Base-by-base conservation (phyloP, 1,140 invertebrate species). In the Melipona quadrifasciata region DNA sequence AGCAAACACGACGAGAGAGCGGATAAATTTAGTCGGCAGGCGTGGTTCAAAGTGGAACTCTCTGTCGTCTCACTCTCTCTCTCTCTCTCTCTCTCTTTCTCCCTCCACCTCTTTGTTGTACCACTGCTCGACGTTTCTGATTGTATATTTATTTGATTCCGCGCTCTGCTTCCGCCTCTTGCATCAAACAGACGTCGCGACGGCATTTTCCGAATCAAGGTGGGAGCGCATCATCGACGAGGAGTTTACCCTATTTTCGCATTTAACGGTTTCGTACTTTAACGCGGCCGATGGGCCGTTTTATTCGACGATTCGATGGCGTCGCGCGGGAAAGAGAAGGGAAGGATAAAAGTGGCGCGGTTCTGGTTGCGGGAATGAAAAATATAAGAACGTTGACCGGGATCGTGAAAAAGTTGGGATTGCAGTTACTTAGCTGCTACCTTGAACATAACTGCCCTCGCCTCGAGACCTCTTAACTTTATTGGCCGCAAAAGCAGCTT, bases 61-160 rank as follows among this genome's bases (percentile, higher is more conserved):
- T 73, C n/a, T 57, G 71, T 31, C 58, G 39, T 47, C 39, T 47
- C 39, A 8, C 39, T 47, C 39, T 8, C n/a, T 8, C 39, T 10
- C 39, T 47, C 6, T 8, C 39, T 47, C 39, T 39, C 39, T 39
- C 8, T 39, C 39, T 47, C 8, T 8, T 8, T 8, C 8, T 47
- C 39, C 39, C 8, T 47, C 8, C 39, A 47, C 34, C 4, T 0
- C 57, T 39, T 81, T 57, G 70, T 73, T 6, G 34, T 16, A 27
- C 10, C 51, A 47, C 11, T 5, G 21, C 10, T 65, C n/a, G 61
- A 1, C 34, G 8, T 31, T 72, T 70, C 61, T 88, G 88, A 89
- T 90, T 91, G 86, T 76, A 78, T 87, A 91, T 89, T 91, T 91
- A 89, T 84, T 89, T 65, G 82, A 91, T 82, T 84, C 74, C 39